A percentile compares a stretch with the other conserved stretches of the same genome.
These are phyloP conservation scores for Semnopithecus entellus DNA, from an alignment of 2,113 vertebrate genomes.

Conservation along the genomic window DNA sequence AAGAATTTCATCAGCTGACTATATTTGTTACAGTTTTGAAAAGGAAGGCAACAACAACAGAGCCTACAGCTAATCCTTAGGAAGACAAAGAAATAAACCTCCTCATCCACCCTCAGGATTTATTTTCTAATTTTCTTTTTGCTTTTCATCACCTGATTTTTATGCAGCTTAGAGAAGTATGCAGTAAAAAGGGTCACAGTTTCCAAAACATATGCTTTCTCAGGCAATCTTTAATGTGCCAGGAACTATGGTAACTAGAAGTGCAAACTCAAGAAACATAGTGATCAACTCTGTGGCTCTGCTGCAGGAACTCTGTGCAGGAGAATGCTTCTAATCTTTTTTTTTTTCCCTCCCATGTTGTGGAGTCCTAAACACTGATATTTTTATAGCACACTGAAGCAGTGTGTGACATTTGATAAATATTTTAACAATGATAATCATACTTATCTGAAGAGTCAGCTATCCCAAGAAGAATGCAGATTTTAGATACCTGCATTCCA, in stretches of 20 bases:
- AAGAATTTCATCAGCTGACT: not conserved
- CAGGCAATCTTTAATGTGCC: not conserved
- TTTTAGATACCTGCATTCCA: not conserved
- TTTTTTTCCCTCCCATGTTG: not conserved
- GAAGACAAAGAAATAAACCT: constrained; percentile 39
- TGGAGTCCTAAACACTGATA: not conserved
- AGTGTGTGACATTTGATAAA: not conserved
- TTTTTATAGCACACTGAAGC: not conserved
- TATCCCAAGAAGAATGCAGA: not conserved
- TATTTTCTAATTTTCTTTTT: constrained; percentile 56
- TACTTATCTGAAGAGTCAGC: not conserved
- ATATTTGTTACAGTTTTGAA: constrained; percentile 10
- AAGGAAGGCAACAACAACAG: constrained; percentile 19
- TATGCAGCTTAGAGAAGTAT: constrained; percentile 3
- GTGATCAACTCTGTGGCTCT: not conserved
- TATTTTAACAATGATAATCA: not conserved
- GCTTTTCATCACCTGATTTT: constrained; percentile 31
- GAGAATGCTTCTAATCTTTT: not conserved
- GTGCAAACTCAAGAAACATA: not conserved
- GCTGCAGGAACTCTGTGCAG: not conserved
- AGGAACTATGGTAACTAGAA: not conserved
- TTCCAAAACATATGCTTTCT: constrained; percentile 25
- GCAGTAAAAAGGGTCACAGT: constrained; percentile 4
- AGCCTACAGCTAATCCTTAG: not conserved
- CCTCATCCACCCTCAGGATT: not conserved